Conservation (phyloP, 2,888 invertebrate species). For the Polydrusus cervinus region DNA sequence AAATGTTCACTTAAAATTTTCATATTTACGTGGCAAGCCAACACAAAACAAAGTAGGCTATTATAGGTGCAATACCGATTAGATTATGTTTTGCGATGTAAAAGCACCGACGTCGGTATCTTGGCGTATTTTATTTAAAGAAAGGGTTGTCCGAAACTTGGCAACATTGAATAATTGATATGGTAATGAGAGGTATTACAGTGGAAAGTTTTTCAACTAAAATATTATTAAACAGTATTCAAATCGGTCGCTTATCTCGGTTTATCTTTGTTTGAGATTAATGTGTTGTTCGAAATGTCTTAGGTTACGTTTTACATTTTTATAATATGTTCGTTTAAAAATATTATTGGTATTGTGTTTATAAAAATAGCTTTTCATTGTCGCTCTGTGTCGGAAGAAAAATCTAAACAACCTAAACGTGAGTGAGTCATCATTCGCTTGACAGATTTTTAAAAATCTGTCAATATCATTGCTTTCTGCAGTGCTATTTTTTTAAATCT, state of each 20-base stretch:
- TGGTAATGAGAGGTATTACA: conserved; percentile 47
- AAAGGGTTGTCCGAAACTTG: conserved; percentile 34
- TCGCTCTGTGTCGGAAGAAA: neutral
- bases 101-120: conserved; percentile 33
- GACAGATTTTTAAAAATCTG: too few relatives aligned
- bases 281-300: conserved; percentile 21
- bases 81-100: conserved; percentile 43
- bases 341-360: neutral
- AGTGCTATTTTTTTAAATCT: too few relatives aligned
- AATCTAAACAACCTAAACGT: neutral
- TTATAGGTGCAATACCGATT: conserved; percentile 49
- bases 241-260: conserved; percentile 32
- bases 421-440: too few relatives aligned
- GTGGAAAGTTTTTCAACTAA: conserved; percentile 45
- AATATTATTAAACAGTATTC: conserved; percentile 39
- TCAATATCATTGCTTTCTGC: too few relatives aligned
- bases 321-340: neutral
- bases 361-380: neutral
- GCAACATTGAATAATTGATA: conserved; percentile 47
- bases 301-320: neutral
- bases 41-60: conserved; percentile 43
- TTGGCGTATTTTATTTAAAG: conserved; percentile 19
- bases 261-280: conserved; percentile 28
- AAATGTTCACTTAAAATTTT: conserved; percentile 54
- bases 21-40: conserved; percentile 49